Evolutionary conservation across 2,113 vertebrate genomes (phyloP), one percentile per base, ranked within the genome.

Genomic region (Montifringilla adamsi): DNA sequence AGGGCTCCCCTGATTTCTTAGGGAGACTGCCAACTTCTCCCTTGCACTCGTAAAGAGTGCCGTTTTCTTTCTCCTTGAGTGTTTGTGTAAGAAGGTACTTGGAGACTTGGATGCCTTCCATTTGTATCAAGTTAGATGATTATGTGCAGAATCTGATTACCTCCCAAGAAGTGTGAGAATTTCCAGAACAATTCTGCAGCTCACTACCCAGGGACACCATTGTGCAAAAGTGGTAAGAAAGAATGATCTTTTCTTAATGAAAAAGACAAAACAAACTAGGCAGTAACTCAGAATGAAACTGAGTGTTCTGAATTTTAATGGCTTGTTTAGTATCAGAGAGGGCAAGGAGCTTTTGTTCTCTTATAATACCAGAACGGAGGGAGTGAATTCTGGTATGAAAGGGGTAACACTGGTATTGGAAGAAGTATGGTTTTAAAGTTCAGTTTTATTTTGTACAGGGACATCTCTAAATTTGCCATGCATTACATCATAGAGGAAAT

Each of bases 401-500:
- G 52, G 47, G 24, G 39, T 55, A 63, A 73, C 17, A 4, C 6
- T 14, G 22, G 49, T 60, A n/a, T 1, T 31, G 39, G 35, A 52
- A 91, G 60, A 39, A 88, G 19, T 46, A 24, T 15, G 56, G 26
- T 86, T 81, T 76, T 95, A 64, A 94, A 82, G 21, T 68, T 44
- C 33, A 33, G 17, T 82, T 63, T 97, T 95, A 28, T 93, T 98
- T 92, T 96, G 31, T 94, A 44, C 97, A 99, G 99, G 97, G 99
- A 99, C 97, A 98, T 99, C 95, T 98, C 99, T 78, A 99, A 98
- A 95, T 99, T 99, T 95, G 98, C 99, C 73, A 99, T 99, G 98
- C 99, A 99, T 96, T 99, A 99, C 95, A 98, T 99, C 79, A 98
- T 99, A 97, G 99, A 99, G 97, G 99, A 99, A 98, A 99, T 99